Evolutionary conservation across 2,113 vertebrate species (phyloP).

Genomic region (Tragulus kanchil): DNA sequence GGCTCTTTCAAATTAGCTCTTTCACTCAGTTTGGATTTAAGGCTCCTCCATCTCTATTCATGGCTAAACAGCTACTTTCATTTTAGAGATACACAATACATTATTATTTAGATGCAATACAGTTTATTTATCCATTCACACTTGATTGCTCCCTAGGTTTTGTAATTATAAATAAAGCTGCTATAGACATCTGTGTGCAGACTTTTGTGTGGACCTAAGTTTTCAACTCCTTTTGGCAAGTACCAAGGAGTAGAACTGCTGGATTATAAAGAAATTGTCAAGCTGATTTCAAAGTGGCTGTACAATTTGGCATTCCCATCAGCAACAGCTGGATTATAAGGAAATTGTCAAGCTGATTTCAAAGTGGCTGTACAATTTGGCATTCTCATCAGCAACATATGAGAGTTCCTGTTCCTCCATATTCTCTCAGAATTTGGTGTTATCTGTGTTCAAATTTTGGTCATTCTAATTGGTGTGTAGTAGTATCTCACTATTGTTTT

Average conservation of each 20-base stretch:
- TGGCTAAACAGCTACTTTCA: not conserved
- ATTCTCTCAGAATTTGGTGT: not conserved
- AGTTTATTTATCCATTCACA: not conserved
- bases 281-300: not conserved
- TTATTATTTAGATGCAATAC: not conserved
- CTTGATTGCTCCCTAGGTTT: not conserved
- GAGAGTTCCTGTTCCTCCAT: not conserved
- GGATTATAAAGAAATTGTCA: not conserved
- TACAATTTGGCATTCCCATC: not conserved
- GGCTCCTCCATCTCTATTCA: not conserved
- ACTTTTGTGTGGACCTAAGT: not conserved
- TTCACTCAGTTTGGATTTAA: not conserved
- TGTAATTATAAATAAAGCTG: not conserved
- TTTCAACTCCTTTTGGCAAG: not conserved
- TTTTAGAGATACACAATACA: not conserved
- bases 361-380: not conserved
- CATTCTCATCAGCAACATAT: not conserved
- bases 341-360: not conserved
- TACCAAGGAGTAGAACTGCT: not conserved
- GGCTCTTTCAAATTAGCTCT: not conserved
- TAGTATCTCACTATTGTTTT: not conserved
- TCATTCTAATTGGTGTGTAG: not conserved
- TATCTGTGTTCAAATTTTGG: not conserved
- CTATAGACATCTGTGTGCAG: not conserved
- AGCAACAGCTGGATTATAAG: not conserved